phyloP scores from a whole-genome alignment of 2,888 invertebrate species.

The Myopa testacea region DNA sequence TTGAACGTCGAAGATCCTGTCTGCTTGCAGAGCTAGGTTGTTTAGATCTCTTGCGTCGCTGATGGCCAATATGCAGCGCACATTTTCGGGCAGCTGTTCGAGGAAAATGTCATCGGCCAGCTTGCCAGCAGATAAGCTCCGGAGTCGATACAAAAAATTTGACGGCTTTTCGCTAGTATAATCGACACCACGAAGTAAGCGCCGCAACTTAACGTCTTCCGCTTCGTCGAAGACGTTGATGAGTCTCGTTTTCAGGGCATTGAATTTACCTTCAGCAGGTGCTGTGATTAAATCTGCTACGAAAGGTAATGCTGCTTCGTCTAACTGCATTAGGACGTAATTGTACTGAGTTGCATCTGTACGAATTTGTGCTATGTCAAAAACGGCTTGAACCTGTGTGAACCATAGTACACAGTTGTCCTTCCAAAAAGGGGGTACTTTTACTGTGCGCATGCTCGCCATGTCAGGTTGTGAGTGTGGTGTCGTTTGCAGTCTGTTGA shows the following conservation, averaged over 20 bases:
- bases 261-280: not conserved
- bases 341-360: not conserved
- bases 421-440: conserved; percentile 1
- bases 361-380: not conserved
- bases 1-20: conserved; percentile 2
- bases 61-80: conserved; percentile 13
- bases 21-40: conserved; percentile 11
- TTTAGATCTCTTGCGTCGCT: conserved; percentile 4
- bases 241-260: not conserved
- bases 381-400: not conserved
- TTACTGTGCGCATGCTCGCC: not conserved
- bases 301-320: conserved; percentile 6
- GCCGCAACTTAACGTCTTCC: not conserved
- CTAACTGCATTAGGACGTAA: not conserved
- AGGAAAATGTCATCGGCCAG: conserved; percentile 4
- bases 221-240: not conserved
- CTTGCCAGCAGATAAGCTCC: conserved; percentile 9
- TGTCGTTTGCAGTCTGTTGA: not conserved
- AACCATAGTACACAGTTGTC: not conserved
- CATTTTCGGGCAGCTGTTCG: conserved; percentile 15
- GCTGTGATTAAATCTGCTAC: conserved; percentile 4
- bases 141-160: not conserved
- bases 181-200: not conserved
- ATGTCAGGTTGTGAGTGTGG: not conserved
- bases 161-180: conserved; percentile 16